A percentile compares a stretch with the other conserved stretches of the same genome.
These are phyloP conservation scores for Raphicerus campestris DNA, from an alignment of 2,113 vertebrate genomes.

Conservation along the genomic window DNA sequence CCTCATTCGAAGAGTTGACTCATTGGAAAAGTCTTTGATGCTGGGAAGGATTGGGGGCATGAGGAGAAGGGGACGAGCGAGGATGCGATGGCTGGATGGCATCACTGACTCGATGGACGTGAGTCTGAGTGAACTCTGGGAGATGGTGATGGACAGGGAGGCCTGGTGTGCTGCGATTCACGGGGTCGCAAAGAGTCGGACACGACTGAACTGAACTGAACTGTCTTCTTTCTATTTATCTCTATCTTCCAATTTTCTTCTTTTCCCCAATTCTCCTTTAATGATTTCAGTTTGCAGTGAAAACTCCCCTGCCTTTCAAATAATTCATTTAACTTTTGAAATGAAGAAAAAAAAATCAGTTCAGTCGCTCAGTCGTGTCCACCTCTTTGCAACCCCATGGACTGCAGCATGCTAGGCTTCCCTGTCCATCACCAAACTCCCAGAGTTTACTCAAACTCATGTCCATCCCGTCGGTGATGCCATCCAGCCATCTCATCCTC, in stretches of 20 bases:
- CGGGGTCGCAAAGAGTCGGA: too few relatives aligned
- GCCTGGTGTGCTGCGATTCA: too few relatives aligned
- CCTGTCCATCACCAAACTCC: not conserved
- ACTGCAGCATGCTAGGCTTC: not conserved
- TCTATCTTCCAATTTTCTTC: not conserved
- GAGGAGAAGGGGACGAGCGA: too few relatives aligned
- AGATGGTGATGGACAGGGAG: too few relatives aligned
- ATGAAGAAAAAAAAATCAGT: not conserved
- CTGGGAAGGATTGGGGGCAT: too few relatives aligned
- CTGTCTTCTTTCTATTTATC: not conserved
- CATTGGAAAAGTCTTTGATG: too few relatives aligned
- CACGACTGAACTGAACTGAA: too few relatives aligned
- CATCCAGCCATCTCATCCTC: not conserved
- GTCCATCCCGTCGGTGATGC: not conserved
- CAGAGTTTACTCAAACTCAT: not conserved
- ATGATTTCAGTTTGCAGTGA: not conserved
- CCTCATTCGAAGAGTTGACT: too few relatives aligned
- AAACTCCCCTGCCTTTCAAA: not conserved
- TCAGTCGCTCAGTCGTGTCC: rapidly evolving
- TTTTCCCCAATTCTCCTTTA: not conserved
- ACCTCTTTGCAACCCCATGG: not conserved
- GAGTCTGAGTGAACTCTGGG: too few relatives aligned
- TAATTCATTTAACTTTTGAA: not conserved
- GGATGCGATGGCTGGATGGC: too few relatives aligned
- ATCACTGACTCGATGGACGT: too few relatives aligned